These are phyloP conservation scores for Rousettus madagascariensis DNA, from an alignment of 2,797 vertebrate genomes.

Conservation along the genomic window DNA sequence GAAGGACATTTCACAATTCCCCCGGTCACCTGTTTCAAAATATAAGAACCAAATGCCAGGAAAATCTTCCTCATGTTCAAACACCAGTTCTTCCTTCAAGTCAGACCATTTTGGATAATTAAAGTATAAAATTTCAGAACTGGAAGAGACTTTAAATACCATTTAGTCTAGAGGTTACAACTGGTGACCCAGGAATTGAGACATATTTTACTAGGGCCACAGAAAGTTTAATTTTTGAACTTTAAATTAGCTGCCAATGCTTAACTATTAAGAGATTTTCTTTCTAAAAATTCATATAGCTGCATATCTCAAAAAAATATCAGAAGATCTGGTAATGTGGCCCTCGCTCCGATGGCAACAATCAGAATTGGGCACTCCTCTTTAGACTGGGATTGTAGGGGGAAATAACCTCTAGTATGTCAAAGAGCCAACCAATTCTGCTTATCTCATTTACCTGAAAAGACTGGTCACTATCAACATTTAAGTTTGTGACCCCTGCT, in stretches of 20 bases:
- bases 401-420: background rate
- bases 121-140: conserved; percentile 71
- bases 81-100: conserved; percentile 57
- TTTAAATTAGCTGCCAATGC: conserved; percentile 33
- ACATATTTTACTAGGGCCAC: conserved; percentile 58
- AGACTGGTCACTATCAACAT: background rate
- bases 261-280: background rate
- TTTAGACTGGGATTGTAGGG: background rate
- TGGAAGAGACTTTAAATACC: conserved; percentile 69
- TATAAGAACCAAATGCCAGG: conserved; percentile 60
- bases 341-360: background rate
- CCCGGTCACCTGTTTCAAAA: conserved; percentile 73
- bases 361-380: background rate
- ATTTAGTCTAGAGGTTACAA: conserved; percentile 55
- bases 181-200: conserved; percentile 61
- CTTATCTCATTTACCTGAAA: background rate
- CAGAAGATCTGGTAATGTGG: background rate
- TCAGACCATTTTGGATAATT: conserved; percentile 70
- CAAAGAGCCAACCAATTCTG: background rate
- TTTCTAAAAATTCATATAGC: background rate
- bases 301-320: conserved; percentile 31
- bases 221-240: conserved; percentile 62
- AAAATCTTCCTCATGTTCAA: conserved; percentile 74
- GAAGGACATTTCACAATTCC: conserved; percentile 66
- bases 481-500: background rate